Evolutionary conservation across 30 jellyfish, hydroid and myxozoan genomes (phyloP), one percentile per base, ranked within the genome.

Genomic region (Aurelia aurita): DNA sequence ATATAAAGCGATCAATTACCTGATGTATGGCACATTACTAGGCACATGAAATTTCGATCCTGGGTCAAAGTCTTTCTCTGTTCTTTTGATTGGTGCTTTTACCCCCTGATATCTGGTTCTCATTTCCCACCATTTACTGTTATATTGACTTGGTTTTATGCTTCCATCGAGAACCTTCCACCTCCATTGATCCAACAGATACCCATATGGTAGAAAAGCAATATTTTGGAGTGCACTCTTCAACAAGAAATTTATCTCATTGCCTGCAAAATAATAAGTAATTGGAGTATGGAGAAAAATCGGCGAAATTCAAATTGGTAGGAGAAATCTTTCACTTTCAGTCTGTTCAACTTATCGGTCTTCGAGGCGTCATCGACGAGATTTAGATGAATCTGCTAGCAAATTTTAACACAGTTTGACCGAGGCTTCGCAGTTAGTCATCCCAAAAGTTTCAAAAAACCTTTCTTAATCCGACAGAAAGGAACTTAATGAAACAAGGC

Each of bases 11-110:
- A 39, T 0, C 51, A 6, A 6, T 39, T 53, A 92, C 98, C 98
- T 86, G 80, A 92, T 92, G 79, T 92, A 92, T 7, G 98, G 96
- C 15, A 89, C 74, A 71, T 92, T 94, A 34, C 90, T 92, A 5
- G 98, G 97, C 35, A 92, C 82, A 76, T 92, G 98, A 74, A 79
- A 92, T 77, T 92, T 92, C 49, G 98, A 97, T 8, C 98, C 98
- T 44, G 98, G 97, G 75, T 92, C 98, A 44, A 92, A 92, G 74
- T 84, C 96, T 1, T 69, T 74, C 63, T 86, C 97, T 12, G 71
- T n/a, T 54, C 98, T 87, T 9, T 46, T 35, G 27, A 58, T 81
- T 23, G 97, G 96, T 23, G 98, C 96, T 44, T 58, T 59, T 11
- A 92, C 49, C 18, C 98, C 98, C 53, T 92, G 98, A 68, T 86